phyloP scores from a whole-genome alignment of 2,888 invertebrate species.

The Spicauda simplicius region DNA sequence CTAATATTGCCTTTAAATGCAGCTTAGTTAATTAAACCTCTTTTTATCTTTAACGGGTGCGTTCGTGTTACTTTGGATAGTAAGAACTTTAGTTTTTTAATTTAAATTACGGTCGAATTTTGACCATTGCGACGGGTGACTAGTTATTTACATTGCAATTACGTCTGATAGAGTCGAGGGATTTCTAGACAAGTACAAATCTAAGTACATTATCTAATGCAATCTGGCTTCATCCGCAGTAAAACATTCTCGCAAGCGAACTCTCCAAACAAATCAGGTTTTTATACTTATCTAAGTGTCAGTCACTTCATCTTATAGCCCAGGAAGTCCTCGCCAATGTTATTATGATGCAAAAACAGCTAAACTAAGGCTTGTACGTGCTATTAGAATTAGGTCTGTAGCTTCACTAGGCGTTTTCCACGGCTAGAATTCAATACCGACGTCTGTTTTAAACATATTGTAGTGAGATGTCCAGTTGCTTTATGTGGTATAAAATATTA shows the following conservation, averaged over 20 bases:
- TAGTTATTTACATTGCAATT: too few relatives aligned
- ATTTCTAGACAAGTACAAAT: too few relatives aligned
- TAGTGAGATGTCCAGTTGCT: too few relatives aligned
- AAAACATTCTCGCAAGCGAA: not conserved
- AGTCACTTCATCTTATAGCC: constrained; percentile 41
- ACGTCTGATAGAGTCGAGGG: too few relatives aligned
- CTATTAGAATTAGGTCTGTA: constrained; percentile 14
- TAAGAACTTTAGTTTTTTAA: too few relatives aligned
- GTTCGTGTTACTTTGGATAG: too few relatives aligned
- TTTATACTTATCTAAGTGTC: constrained; percentile 13
- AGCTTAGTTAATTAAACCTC: too few relatives aligned
- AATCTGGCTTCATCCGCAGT: not conserved
- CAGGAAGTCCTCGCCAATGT: constrained; percentile 55
- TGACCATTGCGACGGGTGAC: too few relatives aligned
- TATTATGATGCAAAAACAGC: constrained; percentile 60
- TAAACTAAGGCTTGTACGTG: constrained; percentile 48
- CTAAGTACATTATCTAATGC: not conserved
- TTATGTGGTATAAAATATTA: too few relatives aligned
- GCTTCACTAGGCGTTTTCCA: not conserved
- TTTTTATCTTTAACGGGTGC: too few relatives aligned
- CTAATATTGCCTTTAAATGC: too few relatives aligned
- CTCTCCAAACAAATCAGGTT: constrained; percentile 23
- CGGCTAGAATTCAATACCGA: not conserved
- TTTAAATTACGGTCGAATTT: too few relatives aligned
- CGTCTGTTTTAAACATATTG: not conserved